Evolutionary conservation across 2,113 vertebrate genomes (phyloP).

Genomic region (Sorex fumeus): DNA sequence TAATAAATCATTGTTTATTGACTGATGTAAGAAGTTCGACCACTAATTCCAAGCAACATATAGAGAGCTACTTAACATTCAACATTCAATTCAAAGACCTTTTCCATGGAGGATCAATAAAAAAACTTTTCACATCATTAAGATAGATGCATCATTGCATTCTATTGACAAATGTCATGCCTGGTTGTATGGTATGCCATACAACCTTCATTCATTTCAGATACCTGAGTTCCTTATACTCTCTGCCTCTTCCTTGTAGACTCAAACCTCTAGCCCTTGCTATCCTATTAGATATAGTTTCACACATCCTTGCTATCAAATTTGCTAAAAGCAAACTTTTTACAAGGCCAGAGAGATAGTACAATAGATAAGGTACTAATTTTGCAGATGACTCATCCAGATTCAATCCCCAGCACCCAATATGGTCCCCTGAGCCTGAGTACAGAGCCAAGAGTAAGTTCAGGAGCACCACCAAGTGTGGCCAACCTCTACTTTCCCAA

Average conservation of each 20-base stretch:
- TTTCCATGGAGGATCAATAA: background rate
- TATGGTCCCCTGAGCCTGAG: no score
- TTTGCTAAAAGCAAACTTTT: no score
- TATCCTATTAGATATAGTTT: no score
- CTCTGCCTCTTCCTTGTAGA: background rate
- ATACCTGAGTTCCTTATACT: background rate
- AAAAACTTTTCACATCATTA: background rate
- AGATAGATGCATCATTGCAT: conserved; percentile 5
- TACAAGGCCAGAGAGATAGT: no score
- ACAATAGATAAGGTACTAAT: no score
- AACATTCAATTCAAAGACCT: background rate
- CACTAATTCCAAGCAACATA: conserved; percentile 26
- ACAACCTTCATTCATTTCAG: background rate
- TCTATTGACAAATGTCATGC: background rate
- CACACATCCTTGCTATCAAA: no score
- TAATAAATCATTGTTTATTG: background rate
- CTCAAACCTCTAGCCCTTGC: background rate
- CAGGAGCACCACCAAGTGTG: no score
- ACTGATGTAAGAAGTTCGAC: background rate
- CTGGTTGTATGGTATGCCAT: background rate
- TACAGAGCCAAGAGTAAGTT: no score
- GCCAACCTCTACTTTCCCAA: no score
- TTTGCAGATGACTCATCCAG: no score
- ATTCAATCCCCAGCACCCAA: no score
- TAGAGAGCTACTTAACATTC: background rate